These are phyloP conservation scores for Schlechtendalia chinensis DNA, from an alignment of 1,140 invertebrate species.

Conservation along the genomic window DNA sequence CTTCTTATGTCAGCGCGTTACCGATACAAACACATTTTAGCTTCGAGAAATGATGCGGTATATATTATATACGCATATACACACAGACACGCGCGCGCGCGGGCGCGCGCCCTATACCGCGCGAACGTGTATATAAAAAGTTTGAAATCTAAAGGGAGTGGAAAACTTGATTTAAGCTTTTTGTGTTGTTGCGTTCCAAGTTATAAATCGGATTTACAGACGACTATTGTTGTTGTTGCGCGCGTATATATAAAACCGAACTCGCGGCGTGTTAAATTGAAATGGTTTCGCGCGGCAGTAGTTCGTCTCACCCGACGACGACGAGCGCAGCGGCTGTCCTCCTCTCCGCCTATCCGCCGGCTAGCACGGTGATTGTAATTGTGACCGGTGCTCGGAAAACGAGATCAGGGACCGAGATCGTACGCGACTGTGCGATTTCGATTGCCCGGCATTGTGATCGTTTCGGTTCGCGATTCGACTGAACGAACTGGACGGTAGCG, in stretches of 20 bases:
- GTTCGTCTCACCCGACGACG: too few species aligned
- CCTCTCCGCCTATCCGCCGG: too few species aligned
- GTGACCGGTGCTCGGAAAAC: too few species aligned
- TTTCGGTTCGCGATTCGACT: too few species aligned
- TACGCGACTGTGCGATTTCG: too few species aligned
- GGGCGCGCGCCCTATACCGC: too few species aligned
- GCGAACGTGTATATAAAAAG: not conserved
- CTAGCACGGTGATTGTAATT: too few species aligned
- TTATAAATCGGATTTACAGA: slow-evolving; percentile 37
- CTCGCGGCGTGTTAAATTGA: not conserved
- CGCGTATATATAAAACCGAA: not conserved
- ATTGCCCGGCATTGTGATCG: too few species aligned
- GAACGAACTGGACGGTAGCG: too few species aligned
- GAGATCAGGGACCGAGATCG: too few species aligned
- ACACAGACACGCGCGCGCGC: too few species aligned
- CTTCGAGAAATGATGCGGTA: not conserved
- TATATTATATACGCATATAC: not conserved
- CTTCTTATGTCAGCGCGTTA: slow-evolving; percentile 14
- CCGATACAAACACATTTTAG: slow-evolving; percentile 17
- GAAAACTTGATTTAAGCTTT: slow-evolving; percentile 43
- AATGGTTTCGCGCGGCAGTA: not conserved
- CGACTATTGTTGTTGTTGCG: slow-evolving; percentile 10
- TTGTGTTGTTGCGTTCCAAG: not conserved
- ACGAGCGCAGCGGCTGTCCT: too few species aligned
- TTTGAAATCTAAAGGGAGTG: slow-evolving; percentile 21